These are phyloP conservation scores for Yponomeuta evonymella DNA, from an alignment of 2,888 invertebrate species.

Conservation along the genomic window DNA sequence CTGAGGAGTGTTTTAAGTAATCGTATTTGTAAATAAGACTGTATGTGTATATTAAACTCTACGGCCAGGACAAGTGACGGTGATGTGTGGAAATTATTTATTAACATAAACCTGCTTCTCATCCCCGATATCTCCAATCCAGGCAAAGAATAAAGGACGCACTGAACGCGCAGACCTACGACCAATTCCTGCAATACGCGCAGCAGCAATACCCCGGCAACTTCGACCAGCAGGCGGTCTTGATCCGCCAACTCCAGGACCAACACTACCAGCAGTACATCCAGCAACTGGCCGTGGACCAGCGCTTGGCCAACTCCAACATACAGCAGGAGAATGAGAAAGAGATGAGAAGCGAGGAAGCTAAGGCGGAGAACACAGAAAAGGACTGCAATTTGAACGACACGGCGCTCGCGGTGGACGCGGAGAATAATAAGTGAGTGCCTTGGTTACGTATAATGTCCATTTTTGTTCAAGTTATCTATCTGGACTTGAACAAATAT, in stretches of 20 bases:
- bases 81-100: not conserved
- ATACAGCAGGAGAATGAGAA: slow-evolving; percentile 32
- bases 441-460: too few species aligned
- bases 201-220: slow-evolving; percentile 94
- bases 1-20: too few species aligned
- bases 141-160: slow-evolving; percentile 95
- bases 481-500: too few species aligned
- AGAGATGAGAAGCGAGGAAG: slow-evolving; percentile 25
- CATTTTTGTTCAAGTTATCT: too few species aligned
- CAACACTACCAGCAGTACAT: slow-evolving; percentile 99
- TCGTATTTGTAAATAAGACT: too few species aligned
- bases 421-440: slow-evolving; percentile 53
- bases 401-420: slow-evolving; percentile 29
- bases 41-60: too few species aligned
- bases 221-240: slow-evolving; percentile 92
- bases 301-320: slow-evolving; percentile 33
- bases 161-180: slow-evolving; percentile 94
- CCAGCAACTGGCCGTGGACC: slow-evolving; percentile 86
- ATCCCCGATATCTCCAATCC: slow-evolving; percentile 27
- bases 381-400: slow-evolving; percentile 56
- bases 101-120: too few species aligned
- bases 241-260: slow-evolving; percentile 96
- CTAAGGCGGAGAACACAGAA: slow-evolving; percentile 30
- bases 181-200: slow-evolving; percentile 91
- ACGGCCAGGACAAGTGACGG: not conserved